A percentile compares a stretch with the other conserved stretches of the same genome.
Evolutionary conservation across 2,888 invertebrate species (phyloP).

Genomic region (Calliopum simillimum): DNA sequence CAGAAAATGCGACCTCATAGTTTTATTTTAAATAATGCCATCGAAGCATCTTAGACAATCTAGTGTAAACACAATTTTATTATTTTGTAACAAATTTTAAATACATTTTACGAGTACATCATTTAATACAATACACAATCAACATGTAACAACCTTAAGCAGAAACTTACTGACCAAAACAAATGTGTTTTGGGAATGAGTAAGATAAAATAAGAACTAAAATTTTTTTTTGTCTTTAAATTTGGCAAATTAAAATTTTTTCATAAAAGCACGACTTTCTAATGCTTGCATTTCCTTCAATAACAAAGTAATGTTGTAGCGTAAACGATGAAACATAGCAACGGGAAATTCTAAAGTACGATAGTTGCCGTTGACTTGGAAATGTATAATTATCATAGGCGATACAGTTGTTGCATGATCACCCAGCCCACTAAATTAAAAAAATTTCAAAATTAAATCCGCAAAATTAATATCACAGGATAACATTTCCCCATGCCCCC

Average conservation of each 20-base stretch:
- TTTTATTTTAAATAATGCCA: no score
- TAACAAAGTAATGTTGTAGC: slow-evolving; percentile 69
- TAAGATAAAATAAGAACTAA: neutral
- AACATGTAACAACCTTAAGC: slow-evolving; percentile 33
- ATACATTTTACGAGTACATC: neutral
- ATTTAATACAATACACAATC: slow-evolving; percentile 24
- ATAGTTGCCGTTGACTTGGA: slow-evolving; percentile 67
- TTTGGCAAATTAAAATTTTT: slow-evolving; percentile 57
- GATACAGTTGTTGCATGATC: slow-evolving; percentile 51
- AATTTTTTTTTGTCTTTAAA: neutral
- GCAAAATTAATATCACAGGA: neutral
- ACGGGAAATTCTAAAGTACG: slow-evolving; percentile 69
- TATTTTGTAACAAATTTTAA: slow-evolving; percentile 15
- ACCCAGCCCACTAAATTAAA: slow-evolving; percentile 8
- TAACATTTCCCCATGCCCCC: slow-evolving; percentile 32
- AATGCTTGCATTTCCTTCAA: slow-evolving; percentile 69
- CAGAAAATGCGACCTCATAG: no score
- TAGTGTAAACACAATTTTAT: slow-evolving; percentile 1
- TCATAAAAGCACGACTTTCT: slow-evolving; percentile 67
- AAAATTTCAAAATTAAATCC: no score
- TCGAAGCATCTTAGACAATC: neutral
- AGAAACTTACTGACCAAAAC: neutral
- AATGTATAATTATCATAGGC: slow-evolving; percentile 69
- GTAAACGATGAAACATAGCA: slow-evolving; percentile 69
- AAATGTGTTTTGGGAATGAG: slow-evolving; percentile 20